These are phyloP conservation scores for Mico argentatus DNA, from an alignment of 2,797 vertebrate genomes.

Conservation along the genomic window DNA sequence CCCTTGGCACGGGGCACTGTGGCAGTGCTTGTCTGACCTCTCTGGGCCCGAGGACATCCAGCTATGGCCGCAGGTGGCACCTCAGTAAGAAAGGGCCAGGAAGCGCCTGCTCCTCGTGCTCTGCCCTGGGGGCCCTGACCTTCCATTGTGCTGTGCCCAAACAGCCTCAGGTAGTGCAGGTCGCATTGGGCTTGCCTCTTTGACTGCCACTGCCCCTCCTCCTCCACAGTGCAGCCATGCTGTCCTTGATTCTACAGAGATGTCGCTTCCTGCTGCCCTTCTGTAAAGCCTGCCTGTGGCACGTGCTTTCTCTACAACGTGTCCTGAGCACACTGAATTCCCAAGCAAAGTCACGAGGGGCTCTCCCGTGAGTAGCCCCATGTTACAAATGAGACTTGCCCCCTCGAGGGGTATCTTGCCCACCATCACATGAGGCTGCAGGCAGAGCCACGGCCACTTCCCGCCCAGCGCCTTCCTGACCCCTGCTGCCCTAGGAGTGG, in stretches of 20 bases:
- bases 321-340: background rate
- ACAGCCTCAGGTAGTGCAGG: background rate
- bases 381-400: background rate
- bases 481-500: background rate
- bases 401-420: background rate
- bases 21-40: background rate
- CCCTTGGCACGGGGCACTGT: background rate
- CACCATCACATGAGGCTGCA: fast-evolving
- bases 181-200: background rate
- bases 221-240: background rate
- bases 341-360: fast-evolving
- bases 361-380: background rate
- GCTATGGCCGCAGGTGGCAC: background rate
- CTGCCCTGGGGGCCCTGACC: background rate
- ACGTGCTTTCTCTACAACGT: background rate
- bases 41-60: background rate
- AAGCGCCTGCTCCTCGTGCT: background rate
- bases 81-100: background rate
- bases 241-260: background rate
- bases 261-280: background rate
- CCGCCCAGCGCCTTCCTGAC: background rate
- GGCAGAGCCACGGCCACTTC: background rate
- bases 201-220: background rate
- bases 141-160: background rate
- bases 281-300: background rate